These are phyloP conservation scores for Crotalus helleri DNA, from an alignment of 2,113 vertebrate species.

Conservation along the genomic window DNA sequence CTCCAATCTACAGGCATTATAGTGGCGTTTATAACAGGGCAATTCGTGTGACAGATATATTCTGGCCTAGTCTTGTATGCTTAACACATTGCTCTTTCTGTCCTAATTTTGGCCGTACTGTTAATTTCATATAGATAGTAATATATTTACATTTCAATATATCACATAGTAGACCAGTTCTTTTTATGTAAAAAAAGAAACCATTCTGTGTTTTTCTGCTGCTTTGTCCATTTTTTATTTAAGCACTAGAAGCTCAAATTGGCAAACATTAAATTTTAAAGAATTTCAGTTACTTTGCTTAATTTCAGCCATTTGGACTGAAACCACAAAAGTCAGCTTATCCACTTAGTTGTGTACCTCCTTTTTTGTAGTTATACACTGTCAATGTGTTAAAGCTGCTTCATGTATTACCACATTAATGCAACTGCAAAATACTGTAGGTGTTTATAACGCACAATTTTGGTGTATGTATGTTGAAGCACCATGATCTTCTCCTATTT, in stretches of 20 bases:
- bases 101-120: background rate
- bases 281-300: background rate
- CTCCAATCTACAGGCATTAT: background rate
- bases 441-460: background rate
- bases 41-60: background rate
- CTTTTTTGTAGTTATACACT: background rate
- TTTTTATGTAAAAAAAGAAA: background rate
- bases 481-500: background rate
- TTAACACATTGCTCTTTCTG: background rate
- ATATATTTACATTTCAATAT: background rate
- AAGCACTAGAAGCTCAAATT: background rate
- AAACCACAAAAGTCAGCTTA: background rate
- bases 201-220: background rate
- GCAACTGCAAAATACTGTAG: background rate
- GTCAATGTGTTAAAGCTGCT: background rate
- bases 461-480: background rate
- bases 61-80: background rate
- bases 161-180: background rate
- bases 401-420: background rate
- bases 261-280: background rate
- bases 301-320: background rate
- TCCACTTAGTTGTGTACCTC: background rate
- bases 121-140: background rate
- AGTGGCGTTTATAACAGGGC: background rate
- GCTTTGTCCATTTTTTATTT: background rate